These are phyloP conservation scores for Oxyura jamaicensis DNA, from an alignment of 2,113 vertebrate species.

Conservation along the genomic window DNA sequence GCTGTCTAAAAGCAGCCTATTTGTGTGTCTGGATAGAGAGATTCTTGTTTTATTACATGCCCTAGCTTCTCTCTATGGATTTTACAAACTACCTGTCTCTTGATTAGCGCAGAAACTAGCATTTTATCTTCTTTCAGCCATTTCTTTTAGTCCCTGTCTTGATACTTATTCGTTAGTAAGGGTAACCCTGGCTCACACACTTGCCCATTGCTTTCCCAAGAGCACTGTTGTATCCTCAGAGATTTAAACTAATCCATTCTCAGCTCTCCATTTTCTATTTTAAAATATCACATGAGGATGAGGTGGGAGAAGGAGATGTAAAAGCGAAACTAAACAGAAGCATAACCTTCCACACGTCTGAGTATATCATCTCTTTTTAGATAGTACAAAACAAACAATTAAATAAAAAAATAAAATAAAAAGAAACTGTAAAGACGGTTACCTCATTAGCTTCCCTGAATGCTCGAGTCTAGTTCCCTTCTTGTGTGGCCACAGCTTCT, in stretches of 20 bases:
- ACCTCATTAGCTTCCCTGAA: not conserved
- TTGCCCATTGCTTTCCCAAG: not conserved
- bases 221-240: not conserved
- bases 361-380: not conserved
- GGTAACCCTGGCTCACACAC: not conserved
- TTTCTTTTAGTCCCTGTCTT: not conserved
- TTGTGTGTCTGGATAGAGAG: not conserved
- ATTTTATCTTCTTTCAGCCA: accelerated
- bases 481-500: not conserved
- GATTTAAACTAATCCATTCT: not conserved
- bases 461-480: not conserved
- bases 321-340: not conserved
- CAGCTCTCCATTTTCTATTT: not conserved
- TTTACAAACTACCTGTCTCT: not conserved
- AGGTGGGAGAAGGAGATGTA: not conserved
- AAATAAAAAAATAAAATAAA: not conserved
- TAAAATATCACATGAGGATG: not conserved
- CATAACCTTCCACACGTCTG: not conserved
- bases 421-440: not conserved
- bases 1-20: not conserved
- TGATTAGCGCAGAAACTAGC: not conserved
- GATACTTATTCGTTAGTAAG: not conserved
- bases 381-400: accelerated
- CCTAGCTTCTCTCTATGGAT: not conserved
- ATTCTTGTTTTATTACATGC: not conserved